Conservation (phyloP, 2,113 vertebrate species). For the Ptyas mucosa region DNA sequence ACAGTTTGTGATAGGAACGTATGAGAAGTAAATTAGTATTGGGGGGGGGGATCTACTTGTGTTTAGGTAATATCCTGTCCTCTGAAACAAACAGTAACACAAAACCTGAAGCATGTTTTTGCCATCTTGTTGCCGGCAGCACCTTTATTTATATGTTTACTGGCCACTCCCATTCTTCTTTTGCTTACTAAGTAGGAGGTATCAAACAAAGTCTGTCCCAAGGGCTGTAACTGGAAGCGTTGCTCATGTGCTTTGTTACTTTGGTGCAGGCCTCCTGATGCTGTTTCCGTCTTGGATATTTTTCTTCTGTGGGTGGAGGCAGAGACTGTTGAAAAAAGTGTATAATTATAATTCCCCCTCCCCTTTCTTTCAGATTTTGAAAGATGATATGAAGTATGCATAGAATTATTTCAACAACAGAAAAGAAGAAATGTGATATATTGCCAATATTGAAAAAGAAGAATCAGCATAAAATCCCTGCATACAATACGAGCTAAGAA, state of each 20-base stretch:
- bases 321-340: neutral
- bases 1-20: neutral
- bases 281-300: neutral
- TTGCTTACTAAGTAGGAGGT: neutral
- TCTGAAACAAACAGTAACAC: neutral
- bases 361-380: constrained; percentile 52
- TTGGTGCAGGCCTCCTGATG: neutral
- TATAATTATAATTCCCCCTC: neutral
- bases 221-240: neutral
- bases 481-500: constrained; percentile 18
- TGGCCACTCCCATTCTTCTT: neutral
- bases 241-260: neutral
- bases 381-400: constrained; percentile 39
- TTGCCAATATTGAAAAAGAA: constrained; percentile 49
- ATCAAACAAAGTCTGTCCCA: neutral
- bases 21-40: neutral
- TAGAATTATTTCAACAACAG: constrained; percentile 38
- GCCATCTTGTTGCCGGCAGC: neutral
- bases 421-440: constrained; percentile 12
- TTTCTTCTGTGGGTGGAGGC: neutral
- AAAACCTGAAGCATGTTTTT: neutral
- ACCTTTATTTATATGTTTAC: neutral
- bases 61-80: neutral
- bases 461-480: constrained; percentile 21
- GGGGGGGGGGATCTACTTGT: neutral